phyloP scores from a whole-genome alignment of 2,797 vertebrate genomes.

The Crenuchus spilurus region DNA sequence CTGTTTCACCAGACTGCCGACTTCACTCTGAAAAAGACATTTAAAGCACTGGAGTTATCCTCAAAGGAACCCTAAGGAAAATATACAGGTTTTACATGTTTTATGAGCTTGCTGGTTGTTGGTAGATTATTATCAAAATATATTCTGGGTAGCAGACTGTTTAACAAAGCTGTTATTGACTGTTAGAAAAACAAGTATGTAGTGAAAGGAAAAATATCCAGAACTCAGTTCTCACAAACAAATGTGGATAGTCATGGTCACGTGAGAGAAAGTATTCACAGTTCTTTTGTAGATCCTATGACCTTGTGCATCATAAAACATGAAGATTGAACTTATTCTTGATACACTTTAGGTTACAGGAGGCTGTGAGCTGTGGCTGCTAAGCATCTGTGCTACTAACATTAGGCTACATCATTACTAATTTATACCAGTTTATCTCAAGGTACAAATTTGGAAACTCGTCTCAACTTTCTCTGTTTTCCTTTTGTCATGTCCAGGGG shows the following conservation, averaged over 20 bases:
- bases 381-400: no score
- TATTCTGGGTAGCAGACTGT: not conserved
- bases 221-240: not conserved
- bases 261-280: not conserved
- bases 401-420: no score
- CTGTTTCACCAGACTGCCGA: slow-evolving; percentile 71
- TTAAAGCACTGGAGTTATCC: no score
- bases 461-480: no score
- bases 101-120: not conserved
- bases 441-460: no score
- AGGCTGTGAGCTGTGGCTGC: no score
- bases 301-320: not conserved
- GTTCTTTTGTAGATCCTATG: not conserved
- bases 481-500: no score
- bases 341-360: no score
- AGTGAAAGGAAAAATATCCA: not conserved
- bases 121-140: not conserved
- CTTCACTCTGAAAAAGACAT: slow-evolving; percentile 66
- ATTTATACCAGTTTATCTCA: no score
- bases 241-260: not conserved
- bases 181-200: not conserved
- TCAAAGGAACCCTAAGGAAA: not conserved
- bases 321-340: no score
- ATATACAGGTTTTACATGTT: not conserved
- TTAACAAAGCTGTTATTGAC: not conserved